Percentiles rank a stretch among this genome's conserved stretches.
Conservation (phyloP, 2,888 invertebrate species). For the Ditula angustiorana region DNA sequence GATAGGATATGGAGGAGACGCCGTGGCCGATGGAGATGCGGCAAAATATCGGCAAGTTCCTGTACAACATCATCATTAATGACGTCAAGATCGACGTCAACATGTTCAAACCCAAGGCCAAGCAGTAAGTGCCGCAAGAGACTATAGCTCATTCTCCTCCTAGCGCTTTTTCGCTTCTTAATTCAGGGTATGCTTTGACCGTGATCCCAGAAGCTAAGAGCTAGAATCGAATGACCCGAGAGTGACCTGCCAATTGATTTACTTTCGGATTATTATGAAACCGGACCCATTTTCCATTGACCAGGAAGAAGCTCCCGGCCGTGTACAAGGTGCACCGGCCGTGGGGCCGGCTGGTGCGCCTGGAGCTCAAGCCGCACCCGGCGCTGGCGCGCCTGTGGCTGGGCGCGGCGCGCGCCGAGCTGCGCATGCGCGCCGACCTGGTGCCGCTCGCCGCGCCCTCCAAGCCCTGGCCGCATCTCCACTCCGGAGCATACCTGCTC, state of each 20-base stretch:
- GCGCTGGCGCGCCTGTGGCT: constrained; percentile 88
- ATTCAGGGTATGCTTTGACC: no score
- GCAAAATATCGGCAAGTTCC: constrained; percentile 90
- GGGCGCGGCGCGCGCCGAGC: constrained; percentile 87
- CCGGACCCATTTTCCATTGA: no score
- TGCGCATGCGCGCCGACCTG: constrained; percentile 90
- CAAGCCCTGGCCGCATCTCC: constrained; percentile 91
- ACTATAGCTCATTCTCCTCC: no score
- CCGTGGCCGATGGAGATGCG: constrained; percentile 89
- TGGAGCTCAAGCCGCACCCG: constrained; percentile 95
- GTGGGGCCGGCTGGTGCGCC: constrained; percentile 86
- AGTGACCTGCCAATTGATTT: no score
- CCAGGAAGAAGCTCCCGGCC: constrained; percentile 89
- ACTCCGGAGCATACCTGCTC: constrained; percentile 90
- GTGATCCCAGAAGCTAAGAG: no score
- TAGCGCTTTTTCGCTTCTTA: no score
- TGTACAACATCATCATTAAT: constrained; percentile 94
- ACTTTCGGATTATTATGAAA: no score
- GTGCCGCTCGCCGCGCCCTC: constrained; percentile 94
- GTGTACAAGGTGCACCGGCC: constrained; percentile 92
- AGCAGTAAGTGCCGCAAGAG: constrained; percentile 76
- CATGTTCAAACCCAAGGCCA: constrained; percentile 85
- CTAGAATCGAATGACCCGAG: no score
- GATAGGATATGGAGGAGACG: constrained; percentile 81
- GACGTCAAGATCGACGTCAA: constrained; percentile 94